A percentile compares a stretch with the other conserved stretches of the same genome.
Conservation (phyloP, 2,888 invertebrate genomes). For the Phania funesta region DNA sequence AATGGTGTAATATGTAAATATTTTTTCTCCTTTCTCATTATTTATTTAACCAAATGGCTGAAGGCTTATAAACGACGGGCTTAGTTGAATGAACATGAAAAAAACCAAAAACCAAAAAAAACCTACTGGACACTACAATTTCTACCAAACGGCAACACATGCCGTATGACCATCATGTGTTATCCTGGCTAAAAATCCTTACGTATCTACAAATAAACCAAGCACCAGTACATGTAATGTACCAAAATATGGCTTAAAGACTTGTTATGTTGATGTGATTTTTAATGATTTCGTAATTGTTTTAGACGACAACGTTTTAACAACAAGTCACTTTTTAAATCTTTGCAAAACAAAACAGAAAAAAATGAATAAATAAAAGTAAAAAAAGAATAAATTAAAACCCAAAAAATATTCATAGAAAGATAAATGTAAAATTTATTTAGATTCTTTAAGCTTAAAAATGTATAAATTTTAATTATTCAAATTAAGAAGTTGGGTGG, state of each 20-base stretch:
- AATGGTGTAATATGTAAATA: slow-evolving; percentile 78
- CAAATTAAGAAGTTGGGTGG: neutral
- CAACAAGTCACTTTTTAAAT: slow-evolving; percentile 49
- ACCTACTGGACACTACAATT: slow-evolving; percentile 7
- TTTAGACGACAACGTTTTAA: slow-evolving; percentile 71
- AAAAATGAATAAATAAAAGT: neutral
- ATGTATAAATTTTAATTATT: slow-evolving; percentile 50
- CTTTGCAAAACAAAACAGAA: neutral
- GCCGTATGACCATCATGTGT: slow-evolving; percentile 48
- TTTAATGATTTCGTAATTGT: slow-evolving; percentile 75
- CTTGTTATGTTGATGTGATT: slow-evolving; percentile 70
- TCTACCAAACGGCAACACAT: slow-evolving; percentile 9
- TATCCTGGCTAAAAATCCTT: slow-evolving; percentile 32
- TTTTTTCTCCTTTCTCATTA: slow-evolving; percentile 65
- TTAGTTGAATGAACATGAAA: slow-evolving; percentile 31
- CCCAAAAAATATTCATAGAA: too few relatives aligned
- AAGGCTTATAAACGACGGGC: slow-evolving; percentile 61
- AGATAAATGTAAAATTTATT: slow-evolving; percentile 50
- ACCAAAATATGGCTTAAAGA: slow-evolving; percentile 63
- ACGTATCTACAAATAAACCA: slow-evolving; percentile 7
- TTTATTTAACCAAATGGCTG: slow-evolving; percentile 55
- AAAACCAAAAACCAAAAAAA: neutral
- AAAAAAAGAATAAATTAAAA: neutral
- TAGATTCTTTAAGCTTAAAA: slow-evolving; percentile 50
- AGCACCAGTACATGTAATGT: slow-evolving; percentile 42